These are phyloP conservation scores for Murina feae DNA, from an alignment of 2,113 vertebrate species.

Conservation along the genomic window DNA sequence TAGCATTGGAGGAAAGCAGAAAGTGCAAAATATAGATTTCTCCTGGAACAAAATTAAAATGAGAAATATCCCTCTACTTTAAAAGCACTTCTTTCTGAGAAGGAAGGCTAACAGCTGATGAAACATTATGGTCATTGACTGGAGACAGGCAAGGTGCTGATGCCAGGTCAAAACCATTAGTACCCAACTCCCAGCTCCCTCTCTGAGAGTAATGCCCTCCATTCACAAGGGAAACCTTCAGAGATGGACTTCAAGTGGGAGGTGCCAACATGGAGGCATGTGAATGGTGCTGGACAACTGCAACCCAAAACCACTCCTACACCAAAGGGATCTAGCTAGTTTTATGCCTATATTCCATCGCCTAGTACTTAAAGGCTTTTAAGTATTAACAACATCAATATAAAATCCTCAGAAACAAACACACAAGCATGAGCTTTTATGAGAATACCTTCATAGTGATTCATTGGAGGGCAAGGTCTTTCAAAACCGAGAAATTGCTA, in stretches of 20 bases:
- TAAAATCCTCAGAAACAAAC: background rate
- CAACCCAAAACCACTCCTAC: background rate
- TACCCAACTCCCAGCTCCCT: background rate
- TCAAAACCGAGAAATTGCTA: background rate
- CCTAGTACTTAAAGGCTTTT: background rate
- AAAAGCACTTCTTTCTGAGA: conserved; percentile 19
- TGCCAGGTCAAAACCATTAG: background rate
- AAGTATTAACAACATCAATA: background rate
- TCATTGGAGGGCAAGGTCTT: background rate
- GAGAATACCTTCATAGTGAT: background rate
- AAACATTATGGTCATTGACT: background rate
- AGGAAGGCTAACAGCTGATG: background rate
- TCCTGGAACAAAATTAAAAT: conserved; percentile 1
- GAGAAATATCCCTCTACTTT: background rate
- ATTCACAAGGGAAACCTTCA: background rate
- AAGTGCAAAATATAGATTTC: conserved; percentile 29
- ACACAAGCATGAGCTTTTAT: background rate
- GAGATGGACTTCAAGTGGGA: background rate
- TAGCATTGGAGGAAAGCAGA: background rate
- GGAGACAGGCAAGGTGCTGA: background rate
- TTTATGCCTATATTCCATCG: background rate
- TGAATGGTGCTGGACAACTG: background rate
- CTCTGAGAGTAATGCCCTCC: background rate
- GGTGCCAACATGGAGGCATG: background rate
- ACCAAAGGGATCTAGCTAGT: background rate